Conservation (phyloP, 1,140 invertebrate genomes). For the Caenorhabditis latens region DNA sequence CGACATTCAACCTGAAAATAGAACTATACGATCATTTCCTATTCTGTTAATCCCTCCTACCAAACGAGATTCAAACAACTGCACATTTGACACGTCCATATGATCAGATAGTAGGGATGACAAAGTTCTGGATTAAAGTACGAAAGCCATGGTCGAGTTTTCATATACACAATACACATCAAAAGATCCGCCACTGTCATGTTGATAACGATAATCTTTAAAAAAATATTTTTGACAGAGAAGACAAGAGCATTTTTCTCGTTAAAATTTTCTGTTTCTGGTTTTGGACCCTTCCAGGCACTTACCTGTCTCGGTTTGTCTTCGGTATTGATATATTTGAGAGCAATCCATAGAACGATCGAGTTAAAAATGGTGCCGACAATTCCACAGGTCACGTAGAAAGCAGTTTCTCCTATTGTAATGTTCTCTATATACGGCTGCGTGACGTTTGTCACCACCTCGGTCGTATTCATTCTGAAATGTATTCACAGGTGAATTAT, state of each 20-base stretch:
- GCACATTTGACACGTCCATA: constrained; percentile 74
- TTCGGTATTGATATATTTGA: constrained; percentile 71
- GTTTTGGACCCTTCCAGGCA: background rate
- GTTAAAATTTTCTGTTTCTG: constrained; percentile 13
- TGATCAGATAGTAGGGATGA: constrained; percentile 74
- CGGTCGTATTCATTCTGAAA: constrained; percentile 43
- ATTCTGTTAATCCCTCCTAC: constrained; percentile 60
- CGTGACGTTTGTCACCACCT: constrained; percentile 20
- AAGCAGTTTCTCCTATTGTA: constrained; percentile 68
- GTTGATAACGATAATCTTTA: constrained; percentile 77
- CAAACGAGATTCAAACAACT: constrained; percentile 76
- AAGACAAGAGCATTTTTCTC: background rate
- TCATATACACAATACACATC: constrained; percentile 74
- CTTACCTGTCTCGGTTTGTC: constrained; percentile 76
- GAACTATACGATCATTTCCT: background rate
- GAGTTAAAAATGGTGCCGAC: constrained; percentile 71
- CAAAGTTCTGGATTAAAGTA: constrained; percentile 68
- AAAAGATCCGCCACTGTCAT: constrained; percentile 77
- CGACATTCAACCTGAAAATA: constrained; percentile 71
- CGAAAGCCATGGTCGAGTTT: constrained; percentile 71
- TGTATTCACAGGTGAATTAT: background rate
- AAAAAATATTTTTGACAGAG: constrained; percentile 53
- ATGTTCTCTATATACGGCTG: constrained; percentile 61
- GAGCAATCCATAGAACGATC: constrained; percentile 72
- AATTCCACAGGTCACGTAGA: constrained; percentile 70